Conservation (phyloP, 2,797 vertebrate species). For the Oreochromis mossambicus region DNA sequence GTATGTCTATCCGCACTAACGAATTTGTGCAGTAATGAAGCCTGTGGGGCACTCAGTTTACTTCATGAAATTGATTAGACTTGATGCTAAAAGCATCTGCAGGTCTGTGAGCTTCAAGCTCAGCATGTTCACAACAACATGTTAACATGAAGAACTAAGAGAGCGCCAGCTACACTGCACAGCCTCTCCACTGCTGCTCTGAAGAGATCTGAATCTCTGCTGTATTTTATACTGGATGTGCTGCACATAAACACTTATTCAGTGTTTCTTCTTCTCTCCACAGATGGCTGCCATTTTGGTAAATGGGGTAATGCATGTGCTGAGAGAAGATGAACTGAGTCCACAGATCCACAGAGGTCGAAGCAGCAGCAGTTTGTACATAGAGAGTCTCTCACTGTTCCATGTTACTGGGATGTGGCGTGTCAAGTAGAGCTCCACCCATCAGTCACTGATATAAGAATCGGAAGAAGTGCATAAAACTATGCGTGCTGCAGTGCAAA, state of each 20-base stretch:
- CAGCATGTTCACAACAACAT: neutral
- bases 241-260: rapidly evolving
- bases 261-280: neutral
- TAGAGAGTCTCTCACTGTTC: neutral
- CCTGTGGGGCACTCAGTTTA: neutral
- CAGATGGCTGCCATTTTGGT: neutral
- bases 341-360: neutral
- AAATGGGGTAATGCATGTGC: neutral
- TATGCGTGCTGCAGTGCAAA: rapidly evolving
- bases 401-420: neutral
- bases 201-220: neutral
- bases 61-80: neutral
- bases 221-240: neutral
- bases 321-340: neutral
- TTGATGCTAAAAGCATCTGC: neutral
- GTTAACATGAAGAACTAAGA: rapidly evolving
- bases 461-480: neutral
- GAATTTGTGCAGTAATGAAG: neutral
- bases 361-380: neutral
- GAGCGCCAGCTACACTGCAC: neutral
- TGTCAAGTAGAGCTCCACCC: neutral
- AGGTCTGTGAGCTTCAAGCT: neutral
- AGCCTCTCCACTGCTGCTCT: neutral
- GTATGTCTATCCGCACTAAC: neutral
- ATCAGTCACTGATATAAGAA: neutral